Evolutionary conservation across 2,888 invertebrate genomes (phyloP).

Genomic region (Ormyrus nitidulus): DNA sequence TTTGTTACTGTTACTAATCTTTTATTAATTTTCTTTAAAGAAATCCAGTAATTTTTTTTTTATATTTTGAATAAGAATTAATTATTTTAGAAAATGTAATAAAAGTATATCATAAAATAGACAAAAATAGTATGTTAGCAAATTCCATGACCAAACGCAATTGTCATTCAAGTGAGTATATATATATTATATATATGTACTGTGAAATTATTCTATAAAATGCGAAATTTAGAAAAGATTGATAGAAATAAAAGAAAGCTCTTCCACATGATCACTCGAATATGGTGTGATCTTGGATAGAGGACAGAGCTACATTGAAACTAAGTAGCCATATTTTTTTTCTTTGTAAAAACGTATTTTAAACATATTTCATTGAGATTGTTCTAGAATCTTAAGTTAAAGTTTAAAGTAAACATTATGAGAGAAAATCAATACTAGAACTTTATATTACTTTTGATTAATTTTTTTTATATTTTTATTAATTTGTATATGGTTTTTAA

Average conservation of each 20-base stretch:
- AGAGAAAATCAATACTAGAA: background rate
- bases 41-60: background rate
- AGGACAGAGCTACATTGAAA: conserved; percentile 41
- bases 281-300: conserved; percentile 28
- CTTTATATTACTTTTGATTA: background rate
- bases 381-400: conserved; percentile 6
- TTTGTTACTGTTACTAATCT: conserved; percentile 33
- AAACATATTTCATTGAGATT: background rate
- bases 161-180: conserved; percentile 13
- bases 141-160: conserved; percentile 24
- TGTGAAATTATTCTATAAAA: conserved; percentile 5
- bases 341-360: background rate
- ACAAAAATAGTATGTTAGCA: conserved; percentile 37
- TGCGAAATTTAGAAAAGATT: conserved; percentile 10
- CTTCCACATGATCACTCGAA: conserved; percentile 35
- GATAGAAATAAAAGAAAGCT: conserved; percentile 15
- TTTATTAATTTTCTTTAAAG: conserved; percentile 6
- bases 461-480: background rate
- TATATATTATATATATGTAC: conserved; percentile 41
- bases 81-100: conserved; percentile 4
- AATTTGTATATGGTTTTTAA: background rate
- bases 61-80: background rate
- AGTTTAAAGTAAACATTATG: conserved; percentile 33
- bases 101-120: background rate
- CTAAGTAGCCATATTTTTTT: conserved; percentile 19